Conservation (phyloP, 30 jellyfish, hydroid and myxozoan species). For the Hydractinia echinata region DNA sequence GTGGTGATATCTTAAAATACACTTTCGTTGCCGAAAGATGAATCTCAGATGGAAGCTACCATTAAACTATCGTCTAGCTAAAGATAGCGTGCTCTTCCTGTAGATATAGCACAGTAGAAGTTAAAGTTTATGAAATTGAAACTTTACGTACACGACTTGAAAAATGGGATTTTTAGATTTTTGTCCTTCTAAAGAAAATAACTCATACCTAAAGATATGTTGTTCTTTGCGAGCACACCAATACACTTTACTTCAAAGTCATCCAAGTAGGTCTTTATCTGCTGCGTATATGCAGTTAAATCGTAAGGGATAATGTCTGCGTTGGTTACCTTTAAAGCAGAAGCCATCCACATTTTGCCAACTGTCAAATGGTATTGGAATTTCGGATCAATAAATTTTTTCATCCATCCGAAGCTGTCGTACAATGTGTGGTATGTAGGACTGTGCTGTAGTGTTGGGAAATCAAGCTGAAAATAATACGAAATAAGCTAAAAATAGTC, state of each 20-base stretch:
- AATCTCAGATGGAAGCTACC: no score
- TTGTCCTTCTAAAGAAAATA: neutral
- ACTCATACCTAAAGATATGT: constrained; percentile 59
- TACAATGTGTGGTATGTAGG: constrained; percentile 88
- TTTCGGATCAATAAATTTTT: constrained; percentile 72
- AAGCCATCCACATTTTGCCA: constrained; percentile 71
- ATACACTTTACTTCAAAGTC: constrained; percentile 54
- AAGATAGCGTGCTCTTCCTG: no score
- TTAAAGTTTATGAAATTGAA: no score
- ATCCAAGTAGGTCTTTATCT: constrained; percentile 35
- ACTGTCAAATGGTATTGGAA: constrained; percentile 66
- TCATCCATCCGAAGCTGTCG: constrained; percentile 87
- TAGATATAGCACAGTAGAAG: no score
- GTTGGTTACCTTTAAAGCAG: constrained; percentile 75
- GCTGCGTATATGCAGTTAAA: constrained; percentile 53
- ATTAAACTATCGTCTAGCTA: no score
- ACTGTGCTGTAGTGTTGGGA: constrained; percentile 29
- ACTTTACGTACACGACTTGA: no score
- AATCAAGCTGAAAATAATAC: constrained; percentile 18
- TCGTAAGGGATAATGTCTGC: constrained; percentile 59
- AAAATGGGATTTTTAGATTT: no score
- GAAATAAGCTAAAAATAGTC: no score
- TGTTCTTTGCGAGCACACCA: constrained; percentile 34
- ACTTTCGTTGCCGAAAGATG: no score
- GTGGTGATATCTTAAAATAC: no score